A percentile compares a stretch with the other conserved stretches of the same genome.
These are phyloP conservation scores for Haemorhous mexicanus DNA, from an alignment of 2,113 vertebrate genomes.

Conservation along the genomic window DNA sequence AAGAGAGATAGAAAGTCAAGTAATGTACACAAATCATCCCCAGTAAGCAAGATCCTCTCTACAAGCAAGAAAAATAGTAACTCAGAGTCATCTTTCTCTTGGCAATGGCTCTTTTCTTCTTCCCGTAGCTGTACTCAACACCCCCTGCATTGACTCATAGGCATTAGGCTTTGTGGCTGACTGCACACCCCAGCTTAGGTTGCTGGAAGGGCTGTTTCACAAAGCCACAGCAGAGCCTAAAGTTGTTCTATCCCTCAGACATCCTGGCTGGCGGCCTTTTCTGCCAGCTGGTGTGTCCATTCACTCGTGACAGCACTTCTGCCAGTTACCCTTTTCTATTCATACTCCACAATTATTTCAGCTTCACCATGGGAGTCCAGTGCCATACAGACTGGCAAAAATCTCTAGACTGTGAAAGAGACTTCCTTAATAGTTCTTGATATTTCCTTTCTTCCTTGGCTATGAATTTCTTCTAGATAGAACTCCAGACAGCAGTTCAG, in stretches of 20 bases:
- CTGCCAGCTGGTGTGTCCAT: background rate
- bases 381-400: background rate
- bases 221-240: conserved; percentile 1
- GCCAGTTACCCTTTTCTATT: background rate
- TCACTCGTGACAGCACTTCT: background rate
- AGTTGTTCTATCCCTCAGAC: background rate
- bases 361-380: background rate
- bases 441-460: background rate
- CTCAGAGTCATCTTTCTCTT: background rate
- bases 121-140: background rate
- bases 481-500: background rate
- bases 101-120: background rate
- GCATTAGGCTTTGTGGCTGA: background rate
- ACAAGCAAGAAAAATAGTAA: background rate
- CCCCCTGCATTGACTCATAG: background rate
- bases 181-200: background rate
- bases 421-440: background rate
- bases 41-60: background rate
- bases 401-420: background rate
- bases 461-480: background rate
- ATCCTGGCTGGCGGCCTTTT: background rate
- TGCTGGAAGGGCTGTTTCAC: conserved; percentile 21
- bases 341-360: background rate
- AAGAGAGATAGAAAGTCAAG: background rate
- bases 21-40: background rate